A percentile compares a stretch with the other conserved stretches of the same genome.
Conservation (phyloP, 2,113 vertebrate genomes). For the Heterocephalus glaber region DNA sequence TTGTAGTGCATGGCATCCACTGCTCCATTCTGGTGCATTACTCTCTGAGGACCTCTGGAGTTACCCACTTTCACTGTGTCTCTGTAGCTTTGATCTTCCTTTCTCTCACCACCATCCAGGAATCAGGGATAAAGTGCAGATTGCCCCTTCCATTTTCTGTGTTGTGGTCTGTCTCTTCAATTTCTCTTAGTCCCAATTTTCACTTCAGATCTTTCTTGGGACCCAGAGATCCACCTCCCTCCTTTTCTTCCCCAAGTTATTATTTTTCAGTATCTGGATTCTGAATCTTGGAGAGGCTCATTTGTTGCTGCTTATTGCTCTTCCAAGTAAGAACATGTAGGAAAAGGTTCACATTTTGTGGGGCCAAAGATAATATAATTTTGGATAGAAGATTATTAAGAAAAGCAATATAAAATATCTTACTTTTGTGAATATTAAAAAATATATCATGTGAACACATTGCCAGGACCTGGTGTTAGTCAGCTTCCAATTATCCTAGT, state of each 20-base stretch:
- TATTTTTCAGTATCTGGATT: background rate
- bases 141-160: background rate
- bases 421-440: constrained; percentile 24
- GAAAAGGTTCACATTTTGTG: background rate
- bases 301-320: background rate
- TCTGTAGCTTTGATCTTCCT: background rate
- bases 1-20: background rate
- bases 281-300: background rate
- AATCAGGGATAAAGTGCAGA: background rate
- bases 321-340: background rate
- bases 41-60: background rate
- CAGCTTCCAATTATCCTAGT: background rate
- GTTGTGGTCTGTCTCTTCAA: background rate
- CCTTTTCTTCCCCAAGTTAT: background rate
- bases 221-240: background rate
- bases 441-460: background rate
- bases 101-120: background rate
- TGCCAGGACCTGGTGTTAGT: background rate
- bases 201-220: background rate
- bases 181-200: background rate
- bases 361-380: background rate
- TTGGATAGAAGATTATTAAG: background rate
- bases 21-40: background rate
- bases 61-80: background rate
- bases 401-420: constrained; percentile 17